Evolutionary conservation across 2,888 invertebrate genomes (phyloP), one percentile per base, ranked within the genome.

Genomic region (Sinodicranocentrus sp.): DNA sequence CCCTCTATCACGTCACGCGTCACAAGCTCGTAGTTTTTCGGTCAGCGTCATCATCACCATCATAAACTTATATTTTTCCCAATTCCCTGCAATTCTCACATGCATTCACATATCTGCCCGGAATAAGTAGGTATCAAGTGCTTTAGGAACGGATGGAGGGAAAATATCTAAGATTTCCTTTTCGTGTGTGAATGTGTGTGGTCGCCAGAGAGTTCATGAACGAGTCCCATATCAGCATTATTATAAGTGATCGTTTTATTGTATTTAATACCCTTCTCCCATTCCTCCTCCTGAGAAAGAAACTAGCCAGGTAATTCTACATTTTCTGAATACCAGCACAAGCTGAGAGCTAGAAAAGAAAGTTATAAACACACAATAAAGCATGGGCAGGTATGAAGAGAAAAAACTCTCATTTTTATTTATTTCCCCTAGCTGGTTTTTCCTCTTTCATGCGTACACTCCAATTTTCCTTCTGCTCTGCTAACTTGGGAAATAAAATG

Each of bases 201-300:
- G 57, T 5, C 25, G n/a, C 25, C 13, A 44, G 23, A 25, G 59
- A 61, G 72, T 72, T 72, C 59, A 72, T 59, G 59, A 59, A 44
- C 44, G 26, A 43, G 25, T 17, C 19, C 48, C 33, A n/a, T 73
- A 33, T 59, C 13, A 25, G 6, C 15, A 44, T 52, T 28, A 68
- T 68, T 17, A 68, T 54, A 70, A 70, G 73, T 23, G 61, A 48
- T 33, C 17, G 39, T 67, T 65, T 65, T 76, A 57, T 67, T 39
- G 33, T 43, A 54, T 33, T 73, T 73, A 63, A 39, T 44, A 15
- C 17, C 17, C 57, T 33, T 15, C 70, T 26, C 23, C 25, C 48
- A 0, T 70, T 17, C 17, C 44, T 26, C 52, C 1, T 28, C 57
- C 17, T n/a, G n/a, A n/a, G n/a, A n/a, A 25, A 57, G 52, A n/a